These are phyloP conservation scores for Calyptommatus sinebrachiatus DNA, from an alignment of 2,113 vertebrate genomes.

Conservation along the genomic window DNA sequence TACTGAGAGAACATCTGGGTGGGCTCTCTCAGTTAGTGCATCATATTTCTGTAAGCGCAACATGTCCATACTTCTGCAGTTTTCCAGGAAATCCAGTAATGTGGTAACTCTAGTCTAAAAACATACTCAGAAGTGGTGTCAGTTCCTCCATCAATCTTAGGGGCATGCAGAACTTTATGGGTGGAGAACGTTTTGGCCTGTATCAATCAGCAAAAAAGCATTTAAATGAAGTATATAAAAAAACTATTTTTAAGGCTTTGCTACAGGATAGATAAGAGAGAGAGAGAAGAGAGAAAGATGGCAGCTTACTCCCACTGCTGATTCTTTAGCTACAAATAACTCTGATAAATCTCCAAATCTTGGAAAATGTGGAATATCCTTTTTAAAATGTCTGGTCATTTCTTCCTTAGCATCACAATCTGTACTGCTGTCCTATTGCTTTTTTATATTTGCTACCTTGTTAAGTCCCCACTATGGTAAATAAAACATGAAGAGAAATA, in stretches of 20 bases:
- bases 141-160: too few relatives aligned
- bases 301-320: neutral
- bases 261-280: constrained; percentile 21
- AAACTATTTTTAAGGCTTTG: neutral
- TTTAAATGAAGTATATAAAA: too few relatives aligned
- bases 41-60: too few relatives aligned
- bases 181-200: too few relatives aligned
- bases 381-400: constrained; percentile 46
- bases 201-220: too few relatives aligned
- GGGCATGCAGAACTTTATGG: too few relatives aligned
- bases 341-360: constrained; percentile 31
- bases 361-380: constrained; percentile 35
- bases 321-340: constrained; percentile 20
- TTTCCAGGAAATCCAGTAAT: too few relatives aligned
- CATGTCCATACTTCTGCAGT: too few relatives aligned
- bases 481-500: constrained; percentile 74
- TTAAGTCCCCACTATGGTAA: constrained; percentile 67
- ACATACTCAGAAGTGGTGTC: too few relatives aligned
- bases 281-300: neutral
- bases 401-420: constrained; percentile 41
- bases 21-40: too few relatives aligned
- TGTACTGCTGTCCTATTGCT: constrained; percentile 55
- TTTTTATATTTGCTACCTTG: constrained; percentile 67
- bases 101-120: too few relatives aligned
- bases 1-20: too few relatives aligned